These are phyloP conservation scores for Spodoptera picta DNA, from an alignment of 2,888 invertebrate genomes.

Conservation along the genomic window DNA sequence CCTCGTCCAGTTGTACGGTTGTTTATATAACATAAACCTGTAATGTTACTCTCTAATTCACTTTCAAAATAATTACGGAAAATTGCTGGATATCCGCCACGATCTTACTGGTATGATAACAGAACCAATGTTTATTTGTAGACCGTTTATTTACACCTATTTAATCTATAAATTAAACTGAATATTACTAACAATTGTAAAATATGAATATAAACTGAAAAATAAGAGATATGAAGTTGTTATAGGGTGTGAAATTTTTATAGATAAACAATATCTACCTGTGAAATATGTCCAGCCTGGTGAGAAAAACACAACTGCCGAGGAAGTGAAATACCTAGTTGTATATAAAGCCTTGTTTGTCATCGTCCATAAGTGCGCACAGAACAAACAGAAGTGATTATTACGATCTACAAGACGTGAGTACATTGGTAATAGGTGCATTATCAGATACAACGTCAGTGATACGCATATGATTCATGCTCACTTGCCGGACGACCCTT, in stretches of 20 bases:
- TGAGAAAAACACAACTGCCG: constrained; percentile 52
- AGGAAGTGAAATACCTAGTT: constrained; percentile 41
- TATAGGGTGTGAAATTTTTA: constrained; percentile 8
- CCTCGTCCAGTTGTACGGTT: too few relatives aligned
- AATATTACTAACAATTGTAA: too few relatives aligned
- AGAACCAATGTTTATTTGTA: background rate
- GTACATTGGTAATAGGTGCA: constrained; percentile 54
- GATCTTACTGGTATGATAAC: background rate
- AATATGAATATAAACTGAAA: too few relatives aligned
- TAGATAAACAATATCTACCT: constrained; percentile 33
- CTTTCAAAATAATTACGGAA: constrained; percentile 19
- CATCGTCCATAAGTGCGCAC: constrained; percentile 68
- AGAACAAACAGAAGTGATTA: constrained; percentile 62
- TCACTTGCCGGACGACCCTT: constrained; percentile 43
- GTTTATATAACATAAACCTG: constrained; percentile 14
- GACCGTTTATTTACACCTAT: too few relatives aligned
- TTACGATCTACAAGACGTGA: constrained; percentile 65
- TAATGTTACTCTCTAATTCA: constrained; percentile 18
- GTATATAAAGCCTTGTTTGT: constrained; percentile 70
- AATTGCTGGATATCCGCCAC: constrained; percentile 20
- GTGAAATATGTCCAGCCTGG: constrained; percentile 30
- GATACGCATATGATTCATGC: constrained; percentile 17
- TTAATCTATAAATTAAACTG: too few relatives aligned
- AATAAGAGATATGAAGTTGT: background rate
- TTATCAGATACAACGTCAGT: constrained; percentile 29